Evolutionary conservation across 2,888 invertebrate genomes (phyloP), one percentile per base, ranked within the genome.

Genomic region (Keiferia lycopersicella): DNA sequence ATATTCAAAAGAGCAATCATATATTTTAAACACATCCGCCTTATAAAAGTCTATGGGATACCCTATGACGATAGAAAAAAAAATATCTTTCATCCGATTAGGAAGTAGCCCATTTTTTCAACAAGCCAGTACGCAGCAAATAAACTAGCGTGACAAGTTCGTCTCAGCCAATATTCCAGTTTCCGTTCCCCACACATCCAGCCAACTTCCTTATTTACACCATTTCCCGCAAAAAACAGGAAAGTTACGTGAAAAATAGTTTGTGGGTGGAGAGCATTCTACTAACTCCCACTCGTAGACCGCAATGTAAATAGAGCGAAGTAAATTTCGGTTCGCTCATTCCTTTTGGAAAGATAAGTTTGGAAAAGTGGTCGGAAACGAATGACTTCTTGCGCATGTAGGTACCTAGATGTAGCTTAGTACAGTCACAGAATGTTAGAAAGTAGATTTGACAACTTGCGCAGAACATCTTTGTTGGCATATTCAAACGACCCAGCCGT

Each of bases 161-260:
- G 20, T 22, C 50, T 20, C 18, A 12, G 14, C 14, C 51, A 53
- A 53, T 53, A 53, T 22, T 22, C 51, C 11, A 11, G 51, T 51
- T 51, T 11, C 51, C 51, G 11, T 11, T 0, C 11, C 20, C 51
- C 22, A 14, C 51, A 22, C 51, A 22, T 53, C 51, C 14, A 53
- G 14, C 22, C 51, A 53, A 53, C 22, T 53, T 53, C 51, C 51
- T 22, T 53, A 20, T 22, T 50, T 53, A 20, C 22, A 53, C 51
- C 11, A 22, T 53, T 53, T 12, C 51, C 51, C 22, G 6, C 11
- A 53, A 53, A 53, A 22, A 22, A 4, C 14, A 26, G 26, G 22
- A 26, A 53, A 53, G 14, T 26, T 22, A 22, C 14, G 51, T 53
- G 51, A 53, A 53, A 53, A 53, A 53, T 53, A 53, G 51, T 53